Base-by-base conservation (phyloP, 2,113 vertebrate genomes). In the Eleginops maclovinus region DNA sequence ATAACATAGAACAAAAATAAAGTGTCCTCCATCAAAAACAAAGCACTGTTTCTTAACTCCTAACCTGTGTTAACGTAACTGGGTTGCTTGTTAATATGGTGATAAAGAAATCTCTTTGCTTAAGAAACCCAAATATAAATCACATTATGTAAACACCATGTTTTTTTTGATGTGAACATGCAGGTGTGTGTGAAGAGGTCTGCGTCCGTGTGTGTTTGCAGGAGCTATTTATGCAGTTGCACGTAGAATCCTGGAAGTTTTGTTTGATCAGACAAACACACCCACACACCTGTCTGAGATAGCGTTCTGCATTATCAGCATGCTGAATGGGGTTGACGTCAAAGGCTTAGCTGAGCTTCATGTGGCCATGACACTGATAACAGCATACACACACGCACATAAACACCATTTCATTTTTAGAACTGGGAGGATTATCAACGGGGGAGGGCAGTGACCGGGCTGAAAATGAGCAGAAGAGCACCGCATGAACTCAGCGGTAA, bases 151-250 rank as follows among this genome's bases (percentile, higher is more conserved):
- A 50, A 64, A 50, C 2, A 36, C 31, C 5, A 1, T 16, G 43
- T 22, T 40, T 49, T 69, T 53, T 41, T 3, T 21, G n/a, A 19
- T 47, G 11, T 7, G 63, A 17, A 24, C 13, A 22, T 60, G 47
- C 9, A 14, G 7, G 14, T 24, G 44, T 61, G 46, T 51, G 13
- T 15, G 0, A n/a, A 49, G 4, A 59, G 51, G 26, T 61, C 47
- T 82, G 72, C 24, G 13, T 65, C 28, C 67, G 55, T 54, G 13
- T 60, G 17, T 79, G 47, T 85, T 76, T 82, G 75, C 59, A 36
- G 31, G 24, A 74, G 82, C 89, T 92, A 93, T 92, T 93, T 92
- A 79, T 86, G 83, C 89, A 91, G 64, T 82, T 76, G 43, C 22
- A 31, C 4, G 10, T 47, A 77, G 54, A 88, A 84, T 88, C 88